Percentiles rank a stretch among this genome's conserved stretches.
Conservation (phyloP, 2,797 vertebrate species). For the Urophycis tenuis region DNA sequence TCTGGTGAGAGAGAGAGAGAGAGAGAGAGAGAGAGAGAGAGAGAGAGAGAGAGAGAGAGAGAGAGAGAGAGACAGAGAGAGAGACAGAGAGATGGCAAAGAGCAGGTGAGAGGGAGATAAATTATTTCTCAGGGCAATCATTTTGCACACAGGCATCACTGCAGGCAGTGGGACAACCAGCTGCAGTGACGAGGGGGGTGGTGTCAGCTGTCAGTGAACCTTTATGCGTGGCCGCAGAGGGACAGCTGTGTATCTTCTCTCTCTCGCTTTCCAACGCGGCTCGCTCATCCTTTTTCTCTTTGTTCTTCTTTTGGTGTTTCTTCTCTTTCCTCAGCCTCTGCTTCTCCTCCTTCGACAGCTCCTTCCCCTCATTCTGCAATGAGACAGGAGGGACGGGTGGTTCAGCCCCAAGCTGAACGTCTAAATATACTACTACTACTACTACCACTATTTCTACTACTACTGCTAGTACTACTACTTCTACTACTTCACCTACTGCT, state of each 20-base stretch:
- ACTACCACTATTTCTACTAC: too few species aligned
- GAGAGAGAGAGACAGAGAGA: not conserved
- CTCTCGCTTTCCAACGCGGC: conserved; percentile 53
- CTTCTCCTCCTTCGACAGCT: conserved; percentile 89
- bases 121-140: not conserved
- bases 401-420: too few species aligned
- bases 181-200: not conserved
- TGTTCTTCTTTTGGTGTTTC: conserved; percentile 87
- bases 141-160: too few species aligned
- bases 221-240: conserved; percentile 56
- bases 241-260: conserved; percentile 44
- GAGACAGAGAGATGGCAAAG: not conserved
- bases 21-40: conserved; percentile 1
- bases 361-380: conserved; percentile 68
- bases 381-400: not conserved
- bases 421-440: too few species aligned
- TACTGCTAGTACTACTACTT: too few species aligned
- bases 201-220: conserved; percentile 47
- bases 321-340: conserved; percentile 90
- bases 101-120: not conserved
- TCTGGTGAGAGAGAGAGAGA: conserved; percentile 31
- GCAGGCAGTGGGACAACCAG: too few species aligned
- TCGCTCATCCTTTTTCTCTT: conserved; percentile 75
- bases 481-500: too few species aligned
- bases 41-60: not conserved